A percentile compares a stretch with the other conserved stretches of the same genome.
Conservation (phyloP, 1,140 invertebrate species). For the Eupristina koningsbergeri region DNA sequence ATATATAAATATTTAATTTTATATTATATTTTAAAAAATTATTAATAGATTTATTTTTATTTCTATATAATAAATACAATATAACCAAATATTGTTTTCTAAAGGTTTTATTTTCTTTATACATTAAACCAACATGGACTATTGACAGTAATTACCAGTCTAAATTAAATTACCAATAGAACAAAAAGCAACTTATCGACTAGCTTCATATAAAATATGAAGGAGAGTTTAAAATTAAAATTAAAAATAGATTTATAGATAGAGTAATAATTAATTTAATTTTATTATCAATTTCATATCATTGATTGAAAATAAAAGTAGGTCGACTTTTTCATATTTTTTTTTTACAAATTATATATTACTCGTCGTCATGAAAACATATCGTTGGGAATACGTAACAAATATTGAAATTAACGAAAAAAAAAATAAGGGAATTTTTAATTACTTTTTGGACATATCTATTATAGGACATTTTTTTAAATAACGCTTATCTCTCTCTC, state of each 20-base stretch:
- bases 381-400: conserved; percentile 25
- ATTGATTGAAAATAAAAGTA: conserved; percentile 7
- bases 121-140: conserved; percentile 41
- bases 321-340: not conserved
- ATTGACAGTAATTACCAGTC: conserved; percentile 65
- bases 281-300: not conserved
- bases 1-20: too few relatives aligned
- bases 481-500: too few relatives aligned
- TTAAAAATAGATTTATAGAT: conserved; percentile 1
- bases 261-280: not conserved
- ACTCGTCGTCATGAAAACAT: conserved; percentile 12
- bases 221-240: conserved; percentile 5
- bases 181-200: conserved; percentile 56
- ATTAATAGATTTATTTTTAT: too few relatives aligned
- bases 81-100: too few relatives aligned
- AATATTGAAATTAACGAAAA: conserved; percentile 43
- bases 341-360: not conserved
- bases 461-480: not conserved
- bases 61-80: too few relatives aligned
- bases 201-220: conserved; percentile 50
- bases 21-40: too few relatives aligned
- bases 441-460: conserved; percentile 34
- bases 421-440: not conserved
- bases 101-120: too few relatives aligned
- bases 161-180: conserved; percentile 63